phyloP scores from a whole-genome alignment of 2,888 invertebrate genomes.

The Trissolcus brochymenae region DNA sequence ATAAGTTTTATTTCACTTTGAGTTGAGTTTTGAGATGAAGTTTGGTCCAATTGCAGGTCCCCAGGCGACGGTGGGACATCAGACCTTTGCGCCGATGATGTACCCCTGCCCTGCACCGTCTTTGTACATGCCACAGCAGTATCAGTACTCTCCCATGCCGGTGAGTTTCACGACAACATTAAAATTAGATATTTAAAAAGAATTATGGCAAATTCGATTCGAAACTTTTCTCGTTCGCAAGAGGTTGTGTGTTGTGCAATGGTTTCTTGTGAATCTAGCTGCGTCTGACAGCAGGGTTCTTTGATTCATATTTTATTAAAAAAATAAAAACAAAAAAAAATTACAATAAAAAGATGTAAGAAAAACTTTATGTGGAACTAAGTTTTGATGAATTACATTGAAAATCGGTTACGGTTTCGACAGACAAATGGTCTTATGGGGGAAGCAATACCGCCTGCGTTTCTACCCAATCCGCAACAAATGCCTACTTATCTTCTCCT shows the following conservation, averaged over 20 bases:
- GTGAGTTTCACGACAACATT: slow-evolving; percentile 64
- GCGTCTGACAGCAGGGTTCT: slow-evolving; percentile 20
- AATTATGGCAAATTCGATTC: slow-evolving; percentile 9
- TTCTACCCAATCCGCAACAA: slow-evolving; percentile 79
- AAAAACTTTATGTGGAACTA: background rate
- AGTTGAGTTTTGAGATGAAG: too few relatives aligned
- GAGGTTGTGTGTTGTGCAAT: slow-evolving; percentile 12
- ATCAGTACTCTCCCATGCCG: slow-evolving; percentile 75
- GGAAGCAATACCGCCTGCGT: slow-evolving; percentile 77
- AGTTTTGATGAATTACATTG: slow-evolving; percentile 53
- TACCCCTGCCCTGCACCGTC: slow-evolving; percentile 75
- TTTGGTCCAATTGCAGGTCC: slow-evolving; percentile 63
- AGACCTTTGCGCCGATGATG: slow-evolving; percentile 74
- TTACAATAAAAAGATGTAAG: slow-evolving; percentile 2
- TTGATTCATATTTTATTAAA: too few relatives aligned
- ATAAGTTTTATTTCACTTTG: background rate
- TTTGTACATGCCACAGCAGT: slow-evolving; percentile 75
- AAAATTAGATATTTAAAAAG: background rate
- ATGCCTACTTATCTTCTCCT: slow-evolving; percentile 81
- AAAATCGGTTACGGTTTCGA: slow-evolving; percentile 74
- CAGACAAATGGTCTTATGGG: slow-evolving; percentile 77
- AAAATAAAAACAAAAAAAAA: slow-evolving; percentile 1
- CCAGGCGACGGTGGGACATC: slow-evolving; percentile 73
- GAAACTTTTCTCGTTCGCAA: slow-evolving; percentile 19
- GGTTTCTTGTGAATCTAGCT: background rate